Percentiles rank a stretch among this genome's conserved stretches.
phyloP scores from a whole-genome alignment of 2,888 invertebrate species.

The Drosophila lutescens region DNA sequence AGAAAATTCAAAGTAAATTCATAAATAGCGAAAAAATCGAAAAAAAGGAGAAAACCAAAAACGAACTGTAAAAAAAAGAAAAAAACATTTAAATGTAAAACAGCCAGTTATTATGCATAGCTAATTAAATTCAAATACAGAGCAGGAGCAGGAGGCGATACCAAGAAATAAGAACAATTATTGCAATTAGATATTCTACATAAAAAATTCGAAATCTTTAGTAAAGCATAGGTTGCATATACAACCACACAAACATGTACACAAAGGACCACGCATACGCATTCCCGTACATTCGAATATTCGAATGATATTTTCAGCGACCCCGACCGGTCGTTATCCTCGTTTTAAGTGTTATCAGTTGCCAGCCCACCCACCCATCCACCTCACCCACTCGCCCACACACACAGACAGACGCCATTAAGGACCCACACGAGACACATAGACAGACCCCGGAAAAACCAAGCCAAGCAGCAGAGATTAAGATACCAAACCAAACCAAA shows the following conservation, averaged over 20 bases:
- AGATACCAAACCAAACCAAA: slow-evolving; percentile 26
- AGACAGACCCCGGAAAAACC: slow-evolving; percentile 2
- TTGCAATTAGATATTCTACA: slow-evolving; percentile 68
- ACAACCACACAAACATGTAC: slow-evolving; percentile 26
- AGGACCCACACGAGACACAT: slow-evolving; percentile 6
- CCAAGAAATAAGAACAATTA: slow-evolving; percentile 42
- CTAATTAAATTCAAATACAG: slow-evolving; percentile 55
- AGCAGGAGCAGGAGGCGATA: slow-evolving; percentile 29
- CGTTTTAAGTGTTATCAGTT: slow-evolving; percentile 23
- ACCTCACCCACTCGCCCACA: slow-evolving; percentile 1
- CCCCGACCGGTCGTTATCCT: slow-evolving; percentile 4
- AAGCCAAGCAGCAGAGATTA: slow-evolving; percentile 39
- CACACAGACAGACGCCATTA: slow-evolving; percentile 22
- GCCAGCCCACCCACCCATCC: slow-evolving; percentile 8
- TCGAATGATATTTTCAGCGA: background rate
- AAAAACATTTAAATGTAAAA: slow-evolving; percentile 73
- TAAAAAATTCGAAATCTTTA: slow-evolving; percentile 51
- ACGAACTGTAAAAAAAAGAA: slow-evolving; percentile 61
- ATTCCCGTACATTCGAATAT: slow-evolving; percentile 10
- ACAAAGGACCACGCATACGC: slow-evolving; percentile 9
- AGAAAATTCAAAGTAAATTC: slow-evolving; percentile 65
- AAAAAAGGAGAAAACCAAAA: slow-evolving; percentile 44
- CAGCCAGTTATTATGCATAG: slow-evolving; percentile 69
- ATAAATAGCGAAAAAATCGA: slow-evolving; percentile 40
- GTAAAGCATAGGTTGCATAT: slow-evolving; percentile 52